Base-by-base conservation (phyloP, 1,140 invertebrate species). In the Drosophila asahinai region DNA sequence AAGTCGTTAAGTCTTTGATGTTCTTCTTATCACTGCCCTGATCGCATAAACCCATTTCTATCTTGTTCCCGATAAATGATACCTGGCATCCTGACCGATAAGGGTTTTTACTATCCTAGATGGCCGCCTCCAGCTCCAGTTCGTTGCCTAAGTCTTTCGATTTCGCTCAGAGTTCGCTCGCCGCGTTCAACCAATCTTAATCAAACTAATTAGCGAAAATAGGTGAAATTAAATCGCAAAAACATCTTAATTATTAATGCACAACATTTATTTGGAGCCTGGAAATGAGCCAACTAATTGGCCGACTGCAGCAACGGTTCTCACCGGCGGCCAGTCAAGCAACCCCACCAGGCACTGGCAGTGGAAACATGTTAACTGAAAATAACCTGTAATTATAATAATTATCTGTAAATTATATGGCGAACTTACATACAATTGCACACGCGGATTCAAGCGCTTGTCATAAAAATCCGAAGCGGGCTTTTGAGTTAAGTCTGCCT, bases 361-460 rank as follows among this genome's bases (percentile, higher is more conserved):
- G 51, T 38, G 63, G 64, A 86, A 73, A 64, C 49, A 82, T 77
- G 86, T 90, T 90, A 90, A 90, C 86, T 86, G 81, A 90, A 84
- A 86, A 90, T 91, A 86, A 82, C 81, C 66, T 74, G 86, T 90
- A 90, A 90, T 90, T 90, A 90, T 90, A 86, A 90, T 86, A 90
- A 90, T 90, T 86, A 90, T 90, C 82, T 86, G 86, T 90, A 90
- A 90, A 90, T 90, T 90, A 90, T 90, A 90, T 82, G 71, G 79
- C 86, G 81, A 76, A 90, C 78, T 90, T 82, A 86, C 86, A 82
- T 80, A 86, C 86, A 82, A 90, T 90, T 90, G 86, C 86, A 77
- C 86, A 77, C 81, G 86, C 86, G 75, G 68, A 82, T 80, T 84
- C 81, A 90, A 82, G 86, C 71, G 86, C 76, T 68, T 90, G 86